Base-by-base conservation (phyloP, 30 jellyfish, hydroid and myxozoan genomes). In the Aurelia aurita region DNA sequence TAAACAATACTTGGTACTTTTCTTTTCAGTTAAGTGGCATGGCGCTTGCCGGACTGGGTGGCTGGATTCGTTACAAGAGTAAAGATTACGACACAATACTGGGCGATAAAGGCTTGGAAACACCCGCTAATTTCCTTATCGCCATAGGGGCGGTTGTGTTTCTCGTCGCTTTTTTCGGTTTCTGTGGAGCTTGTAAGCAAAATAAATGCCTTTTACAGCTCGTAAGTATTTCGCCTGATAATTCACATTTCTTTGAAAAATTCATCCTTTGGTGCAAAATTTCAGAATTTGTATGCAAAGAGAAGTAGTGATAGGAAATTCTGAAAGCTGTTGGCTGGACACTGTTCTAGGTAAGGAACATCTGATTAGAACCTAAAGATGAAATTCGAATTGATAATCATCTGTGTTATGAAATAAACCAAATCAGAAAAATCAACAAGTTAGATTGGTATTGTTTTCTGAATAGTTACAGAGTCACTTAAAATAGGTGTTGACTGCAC, bases 61-160 rank as follows among this genome's bases (percentile, higher is more conserved):
- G 63, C 29, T 74, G 86, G 86, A 55, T 74, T 28, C 71, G 75
- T 27, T n/a, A 25, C 64, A 64, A 58, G 45, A 74, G 86, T 20
- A 58, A 46, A 23, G 74, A 74, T 32, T 74, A 74, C 43, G 72
- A 74, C 43, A 57, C 86, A 12, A 39, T 74, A 19, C 16, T 54
- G 39, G 86, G 75, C 4, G 13, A 46, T 14, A 55, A 74, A 9
- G 75, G 75, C 46, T 23, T 74, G 26, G 62, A 55, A 35, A 57
- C 86, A 7, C 86, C 86, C 0, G 61, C 86, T 11, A 74, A 29
- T 25, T 32, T 74, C 11, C 22, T 74, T n/a, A 58, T 74, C 3
- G 64, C 72, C 6, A 65, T 23, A 25, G 86, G 86, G 5, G 35
- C 32, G 20, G 72, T 39, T 7, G 60, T 74, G 5, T 54, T 74